Evolutionary conservation across 2,797 vertebrate genomes (phyloP).

Genomic region (Pipistrellus pipistrellus): DNA sequence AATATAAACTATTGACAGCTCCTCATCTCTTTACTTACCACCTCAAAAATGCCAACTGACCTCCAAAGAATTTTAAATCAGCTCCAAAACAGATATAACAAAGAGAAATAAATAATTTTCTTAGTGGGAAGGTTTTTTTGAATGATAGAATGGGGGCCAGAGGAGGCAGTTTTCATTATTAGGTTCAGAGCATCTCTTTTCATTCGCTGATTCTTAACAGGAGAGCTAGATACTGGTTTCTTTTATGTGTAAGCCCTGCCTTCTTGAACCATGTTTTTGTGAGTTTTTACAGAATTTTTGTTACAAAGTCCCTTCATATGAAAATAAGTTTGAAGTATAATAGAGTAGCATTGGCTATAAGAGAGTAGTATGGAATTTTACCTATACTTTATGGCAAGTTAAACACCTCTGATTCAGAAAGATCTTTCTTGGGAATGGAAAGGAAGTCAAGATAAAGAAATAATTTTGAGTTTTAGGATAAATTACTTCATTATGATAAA

Average conservation of each 20-base stretch:
- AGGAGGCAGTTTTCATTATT: background rate
- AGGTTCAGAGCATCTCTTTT: background rate
- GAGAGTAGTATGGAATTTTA: background rate
- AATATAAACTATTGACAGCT: fast-evolving
- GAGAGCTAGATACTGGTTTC: background rate
- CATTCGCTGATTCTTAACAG: background rate
- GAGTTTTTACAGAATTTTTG: background rate
- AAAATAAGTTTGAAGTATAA: background rate
- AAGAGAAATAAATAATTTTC: background rate
- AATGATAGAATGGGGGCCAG: background rate
- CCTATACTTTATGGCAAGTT: background rate
- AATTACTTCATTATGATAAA: background rate
- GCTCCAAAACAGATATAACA: background rate
- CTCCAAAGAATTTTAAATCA: background rate
- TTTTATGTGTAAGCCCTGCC: background rate
- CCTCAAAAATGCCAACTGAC: background rate
- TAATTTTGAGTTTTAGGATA: background rate
- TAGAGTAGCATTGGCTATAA: background rate
- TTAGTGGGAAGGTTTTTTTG: background rate
- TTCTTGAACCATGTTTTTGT: background rate
- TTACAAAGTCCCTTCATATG: background rate
- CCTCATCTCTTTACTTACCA: background rate
- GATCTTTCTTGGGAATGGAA: constrained; percentile 14
- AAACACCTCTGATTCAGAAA: background rate
- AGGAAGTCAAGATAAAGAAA: constrained; percentile 14